Base-by-base conservation (phyloP, 2,888 invertebrate genomes). In the Amphimallon solstitiale region DNA sequence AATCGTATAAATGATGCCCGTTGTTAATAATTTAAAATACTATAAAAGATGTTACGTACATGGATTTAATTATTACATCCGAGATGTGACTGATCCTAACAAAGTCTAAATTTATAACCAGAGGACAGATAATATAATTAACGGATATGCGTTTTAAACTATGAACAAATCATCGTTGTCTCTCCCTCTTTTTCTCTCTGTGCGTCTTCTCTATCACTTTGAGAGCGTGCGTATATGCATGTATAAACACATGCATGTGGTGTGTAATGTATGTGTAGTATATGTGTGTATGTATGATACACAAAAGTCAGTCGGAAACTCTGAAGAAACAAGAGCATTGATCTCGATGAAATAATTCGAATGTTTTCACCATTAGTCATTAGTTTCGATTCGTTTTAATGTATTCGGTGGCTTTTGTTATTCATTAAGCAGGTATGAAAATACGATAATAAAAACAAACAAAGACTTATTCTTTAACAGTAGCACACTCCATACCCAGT, bases 301-400 rank as follows among this genome's bases (percentile, higher is more conserved):
- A 34, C 15, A 51, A 54, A 54, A 40, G 19, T 14, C 14, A 54
- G 38, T 9, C 38, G 54, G n/a, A n/a, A n/a, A n/a, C n/a, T n/a
- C n/a, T n/a, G n/a, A n/a, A 54, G 23, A 38, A 54, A 54, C 40
- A 54, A 54, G 54, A 38, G 54, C 54, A 40, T 54, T 54, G 54
- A 54, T 54, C 54, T 54, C 54, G 40, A 38, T 38, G 54, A 19
- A 54, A 54, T 54, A 40, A 52, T 40, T 40, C 38, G 40, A 54
- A 54, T 54, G 21, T 54, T 54, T 54, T 21, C 38, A 6, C 38
- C 38, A 14, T 54, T 54, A 54, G 38, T 54, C 54, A 54, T 19
- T 38, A 21, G 12, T 43, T 43, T 43, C 17, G 43, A 43, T 43
- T n/a, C 43, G 29, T 29, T 29, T 29, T 29, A 29, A 29, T 29